Evolutionary conservation across 2,113 vertebrate genomes (phyloP).

Genomic region (Sisor rabdophorus): DNA sequence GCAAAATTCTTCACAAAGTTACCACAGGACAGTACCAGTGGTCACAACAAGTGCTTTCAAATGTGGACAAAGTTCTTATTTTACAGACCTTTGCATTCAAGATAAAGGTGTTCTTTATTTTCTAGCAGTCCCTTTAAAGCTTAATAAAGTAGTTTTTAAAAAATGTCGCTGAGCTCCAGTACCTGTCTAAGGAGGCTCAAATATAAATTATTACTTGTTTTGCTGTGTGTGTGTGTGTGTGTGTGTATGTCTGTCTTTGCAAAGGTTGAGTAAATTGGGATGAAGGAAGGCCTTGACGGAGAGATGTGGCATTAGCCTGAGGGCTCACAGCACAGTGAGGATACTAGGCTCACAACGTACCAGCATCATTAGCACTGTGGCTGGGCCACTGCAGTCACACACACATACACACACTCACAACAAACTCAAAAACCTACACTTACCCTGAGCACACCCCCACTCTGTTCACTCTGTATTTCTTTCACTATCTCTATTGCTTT

Average conservation of each 20-base stretch:
- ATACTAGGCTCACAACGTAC: constrained; percentile 73
- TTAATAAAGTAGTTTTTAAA: constrained; percentile 60
- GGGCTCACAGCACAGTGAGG: constrained; percentile 74
- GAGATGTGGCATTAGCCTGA: constrained; percentile 75
- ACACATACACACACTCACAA: constrained; percentile 54
- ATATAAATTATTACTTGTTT: constrained; percentile 78
- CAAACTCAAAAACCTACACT: constrained; percentile 50
- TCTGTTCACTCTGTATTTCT: constrained; percentile 13
- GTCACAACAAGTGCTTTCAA: constrained; percentile 19
- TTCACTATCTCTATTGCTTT: not conserved
- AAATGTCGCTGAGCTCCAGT: constrained; percentile 68
- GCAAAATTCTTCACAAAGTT: constrained; percentile 8
- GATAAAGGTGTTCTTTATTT: constrained; percentile 51
- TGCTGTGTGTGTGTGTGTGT: constrained; percentile 49
- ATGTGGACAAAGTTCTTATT: constrained; percentile 2
- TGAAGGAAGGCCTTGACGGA: constrained; percentile 75
- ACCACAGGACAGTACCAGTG: constrained; percentile 34
- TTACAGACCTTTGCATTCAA: constrained; percentile 17
- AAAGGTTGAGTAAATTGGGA: constrained; percentile 71
- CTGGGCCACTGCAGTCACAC: constrained; percentile 69
- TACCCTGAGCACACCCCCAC: constrained; percentile 28
- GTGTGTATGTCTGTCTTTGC: constrained; percentile 65
- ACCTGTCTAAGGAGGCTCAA: constrained; percentile 70
- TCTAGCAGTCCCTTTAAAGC: constrained; percentile 63
- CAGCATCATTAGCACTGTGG: constrained; percentile 73